Evolutionary conservation across 2,113 vertebrate genomes (phyloP).

Genomic region (Emberiza fucata): DNA sequence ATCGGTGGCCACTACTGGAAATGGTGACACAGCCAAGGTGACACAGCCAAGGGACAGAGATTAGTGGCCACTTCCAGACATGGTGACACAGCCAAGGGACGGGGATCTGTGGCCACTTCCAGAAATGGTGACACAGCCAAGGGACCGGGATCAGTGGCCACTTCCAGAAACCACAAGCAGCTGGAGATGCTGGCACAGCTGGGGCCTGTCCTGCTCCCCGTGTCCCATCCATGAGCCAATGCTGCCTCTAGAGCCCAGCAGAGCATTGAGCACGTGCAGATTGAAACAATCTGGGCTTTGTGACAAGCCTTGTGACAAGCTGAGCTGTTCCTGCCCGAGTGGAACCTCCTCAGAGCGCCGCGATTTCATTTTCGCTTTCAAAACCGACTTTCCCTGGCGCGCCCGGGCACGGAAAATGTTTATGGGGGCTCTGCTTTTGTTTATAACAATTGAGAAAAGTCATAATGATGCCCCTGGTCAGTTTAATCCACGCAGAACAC

Average conservation of each 20-base stretch:
- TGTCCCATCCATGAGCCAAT: neutral
- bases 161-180: fast-evolving
- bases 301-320: conserved; percentile 31
- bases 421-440: conserved; percentile 16
- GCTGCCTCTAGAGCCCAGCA: conserved; percentile 26
- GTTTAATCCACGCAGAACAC: neutral
- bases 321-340: neutral
- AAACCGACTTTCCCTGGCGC: neutral
- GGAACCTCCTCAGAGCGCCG: neutral
- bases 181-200: neutral
- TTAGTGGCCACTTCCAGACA: fast-evolving
- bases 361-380: conserved; percentile 36
- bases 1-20: neutral
- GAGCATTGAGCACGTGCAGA: neutral
- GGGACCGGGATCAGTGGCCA: too few species aligned
- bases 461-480: neutral
- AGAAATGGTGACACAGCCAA: too few species aligned
- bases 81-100: too few species aligned
- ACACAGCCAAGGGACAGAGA: too few species aligned
- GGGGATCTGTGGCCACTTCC: too few species aligned
- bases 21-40: too few species aligned
- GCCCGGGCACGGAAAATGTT: conserved; percentile 39
- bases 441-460: neutral
- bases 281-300: conserved; percentile 65
- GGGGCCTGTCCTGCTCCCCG: neutral